Conservation (phyloP, 2,797 vertebrate species). For the Intellagama lesueurii region DNA sequence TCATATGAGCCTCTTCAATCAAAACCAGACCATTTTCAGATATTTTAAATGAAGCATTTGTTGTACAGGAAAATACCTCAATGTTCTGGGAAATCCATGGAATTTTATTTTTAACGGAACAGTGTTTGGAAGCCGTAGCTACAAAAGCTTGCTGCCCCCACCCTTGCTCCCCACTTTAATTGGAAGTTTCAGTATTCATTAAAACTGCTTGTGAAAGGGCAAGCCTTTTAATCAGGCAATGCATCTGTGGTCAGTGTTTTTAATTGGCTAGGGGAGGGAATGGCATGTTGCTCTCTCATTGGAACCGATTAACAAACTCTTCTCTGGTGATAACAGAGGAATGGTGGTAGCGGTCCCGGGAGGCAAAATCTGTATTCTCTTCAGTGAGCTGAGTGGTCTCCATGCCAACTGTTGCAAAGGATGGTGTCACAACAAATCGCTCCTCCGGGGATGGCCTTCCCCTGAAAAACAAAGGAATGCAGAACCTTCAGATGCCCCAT, state of each 20-base stretch:
- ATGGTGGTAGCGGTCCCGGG: conserved; percentile 90
- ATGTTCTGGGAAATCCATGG: neutral
- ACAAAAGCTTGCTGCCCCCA: neutral
- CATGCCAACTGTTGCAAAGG: conserved; percentile 86
- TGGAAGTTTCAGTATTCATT: conserved; percentile 32
- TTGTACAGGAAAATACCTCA: no score
- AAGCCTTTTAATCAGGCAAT: conserved; percentile 61
- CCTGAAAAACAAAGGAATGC: conserved; percentile 76
- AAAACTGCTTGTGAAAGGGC: conserved; percentile 35
- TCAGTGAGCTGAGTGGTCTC: conserved; percentile 93
- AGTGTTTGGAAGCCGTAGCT: neutral
- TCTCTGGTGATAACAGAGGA: conserved; percentile 83
- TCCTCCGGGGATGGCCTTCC: conserved; percentile 76
- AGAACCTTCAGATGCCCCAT: conserved; percentile 37
- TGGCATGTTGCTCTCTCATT: conserved; percentile 9
- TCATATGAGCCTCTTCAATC: neutral
- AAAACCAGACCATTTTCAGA: neutral
- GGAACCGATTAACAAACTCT: conserved; percentile 76
- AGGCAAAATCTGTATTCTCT: conserved; percentile 94
- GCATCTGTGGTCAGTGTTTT: conserved; percentile 42
- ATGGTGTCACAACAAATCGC: conserved; percentile 89
- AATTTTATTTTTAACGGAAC: neutral
- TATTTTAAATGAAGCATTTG: no score
- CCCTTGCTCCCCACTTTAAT: conserved; percentile 10
- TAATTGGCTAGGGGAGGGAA: conserved; percentile 40